Percentiles rank a stretch among this genome's conserved stretches.
Conservation (phyloP, 2,113 vertebrate species). For the Falco punctatus region DNA sequence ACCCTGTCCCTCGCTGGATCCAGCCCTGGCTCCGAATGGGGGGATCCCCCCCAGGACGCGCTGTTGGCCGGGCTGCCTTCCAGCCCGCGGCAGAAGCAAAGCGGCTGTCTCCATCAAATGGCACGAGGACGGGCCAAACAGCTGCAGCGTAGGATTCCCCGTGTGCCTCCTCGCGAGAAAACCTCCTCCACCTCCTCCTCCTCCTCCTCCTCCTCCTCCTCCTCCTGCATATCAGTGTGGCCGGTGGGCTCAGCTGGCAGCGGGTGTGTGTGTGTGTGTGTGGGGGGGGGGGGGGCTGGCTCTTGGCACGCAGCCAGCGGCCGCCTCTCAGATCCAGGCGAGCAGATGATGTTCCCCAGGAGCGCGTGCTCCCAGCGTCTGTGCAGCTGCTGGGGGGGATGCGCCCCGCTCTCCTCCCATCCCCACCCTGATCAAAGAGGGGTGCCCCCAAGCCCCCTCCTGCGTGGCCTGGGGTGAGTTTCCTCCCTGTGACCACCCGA, state of each 20-base stretch:
- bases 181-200: neutral
- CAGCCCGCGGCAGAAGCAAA: neutral
- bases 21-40: neutral
- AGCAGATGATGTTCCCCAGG: neutral
- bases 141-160: neutral
- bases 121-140: neutral
- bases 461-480: accelerated
- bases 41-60: neutral
- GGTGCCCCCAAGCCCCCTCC: neutral
- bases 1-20: neutral
- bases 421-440: neutral
- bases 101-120: neutral
- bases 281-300: no score
- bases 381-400: neutral
- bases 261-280: no score
- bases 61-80: neutral
- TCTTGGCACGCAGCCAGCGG: neutral
- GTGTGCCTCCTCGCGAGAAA: neutral
- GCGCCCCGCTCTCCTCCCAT: neutral
- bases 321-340: accelerated
- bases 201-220: neutral
- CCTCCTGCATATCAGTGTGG: neutral
- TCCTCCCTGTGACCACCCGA: neutral
- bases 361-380: neutral
- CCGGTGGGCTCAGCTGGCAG: neutral